Base-by-base conservation (phyloP, 2,797 vertebrate species). In the Alcedo quadribrachys region DNA sequence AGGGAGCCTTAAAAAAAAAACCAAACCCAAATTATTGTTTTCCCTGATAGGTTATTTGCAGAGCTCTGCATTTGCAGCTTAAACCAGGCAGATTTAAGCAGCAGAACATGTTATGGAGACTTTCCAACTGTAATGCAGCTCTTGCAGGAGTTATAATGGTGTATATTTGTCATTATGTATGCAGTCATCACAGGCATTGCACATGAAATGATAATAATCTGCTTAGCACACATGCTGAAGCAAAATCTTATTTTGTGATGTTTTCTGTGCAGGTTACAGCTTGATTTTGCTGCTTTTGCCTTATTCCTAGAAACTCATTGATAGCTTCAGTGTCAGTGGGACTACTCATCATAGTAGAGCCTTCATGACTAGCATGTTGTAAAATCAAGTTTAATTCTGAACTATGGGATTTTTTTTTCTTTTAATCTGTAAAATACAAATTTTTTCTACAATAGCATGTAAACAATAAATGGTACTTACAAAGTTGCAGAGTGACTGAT, bases 241-340 rank as follows among this genome's bases (percentile, higher is more conserved):
- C 57, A 91, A 87, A 92, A 77, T 65, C 7, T 4, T 93, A 32
- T 21, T 92, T 92, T 87, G 32, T 85, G 51, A 65, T 65, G 65
- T 74, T 87, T 69, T 81, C 61, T 20, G 62, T 75, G 25, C 79
- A 32, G 37, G 58, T 53, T 78, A 37, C 53, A 74, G 18, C 91
- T 92, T 89, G 91, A 85, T 85, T 93, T 85, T 94, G 30, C 58
- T 91, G 40, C 45, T 67, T 7, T 91, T 77, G 42, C 46, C 37
- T 80, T 88, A 70, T 92, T 93, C 65, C 71, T 93, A 57, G 75
- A 93, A 95, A 93, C 91, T 65, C 8, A 50, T 74, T 1, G 2
- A 90, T 92, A 73, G 65, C 19, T 86, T 91, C 40, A 67, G 28
- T 53, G 46, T 91, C 40, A 67, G 28, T 53, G 46, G 53, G 37